Evolutionary conservation across 92 coral and sea anemone genomes (phyloP).

Genomic region (Zoanthus sansibaricus): DNA sequence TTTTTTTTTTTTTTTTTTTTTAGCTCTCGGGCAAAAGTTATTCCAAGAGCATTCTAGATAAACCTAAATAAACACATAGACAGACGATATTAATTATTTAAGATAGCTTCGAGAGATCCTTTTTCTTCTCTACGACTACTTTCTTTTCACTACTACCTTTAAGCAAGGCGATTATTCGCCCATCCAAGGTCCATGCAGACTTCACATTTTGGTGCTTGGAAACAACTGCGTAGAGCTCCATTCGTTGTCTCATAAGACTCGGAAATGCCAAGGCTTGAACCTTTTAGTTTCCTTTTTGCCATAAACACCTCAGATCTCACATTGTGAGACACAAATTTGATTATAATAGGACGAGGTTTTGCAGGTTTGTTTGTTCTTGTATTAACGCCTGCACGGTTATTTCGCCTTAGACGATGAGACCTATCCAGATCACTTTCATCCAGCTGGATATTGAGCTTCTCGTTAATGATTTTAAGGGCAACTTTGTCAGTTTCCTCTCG

Average conservation of each 20-base stretch:
- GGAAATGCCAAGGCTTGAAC: slow-evolving; percentile 50
- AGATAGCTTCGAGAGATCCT: slow-evolving; percentile 14
- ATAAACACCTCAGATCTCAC: slow-evolving; percentile 24
- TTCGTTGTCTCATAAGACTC: slow-evolving; percentile 36
- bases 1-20: no score
- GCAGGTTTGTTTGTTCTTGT: not conserved
- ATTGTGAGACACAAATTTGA: slow-evolving; percentile 44
- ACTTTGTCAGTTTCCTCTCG: not conserved
- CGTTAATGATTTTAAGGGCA: slow-evolving; percentile 15
- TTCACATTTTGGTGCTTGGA: slow-evolving; percentile 21
- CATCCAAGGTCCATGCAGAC: slow-evolving; percentile 57
- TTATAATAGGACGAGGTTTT: slow-evolving; percentile 39
- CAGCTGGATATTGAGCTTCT: slow-evolving; percentile 36
- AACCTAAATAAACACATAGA: not conserved
- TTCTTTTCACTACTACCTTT: slow-evolving; percentile 11
- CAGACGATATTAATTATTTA: no score
- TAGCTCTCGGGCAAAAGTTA: no score
- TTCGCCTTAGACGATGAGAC: slow-evolving; percentile 21
- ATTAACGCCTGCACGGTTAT: not conserved
- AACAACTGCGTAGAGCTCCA: slow-evolving; percentile 27
- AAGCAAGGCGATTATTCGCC: slow-evolving; percentile 35
- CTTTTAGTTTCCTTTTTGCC: slow-evolving; percentile 45
- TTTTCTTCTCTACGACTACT: slow-evolving; percentile 9
- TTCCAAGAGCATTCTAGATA: not conserved
- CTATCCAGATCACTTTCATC: slow-evolving; percentile 37